phyloP scores from a whole-genome alignment of 2,113 vertebrate genomes.

The Urocitellus parryii region DNA sequence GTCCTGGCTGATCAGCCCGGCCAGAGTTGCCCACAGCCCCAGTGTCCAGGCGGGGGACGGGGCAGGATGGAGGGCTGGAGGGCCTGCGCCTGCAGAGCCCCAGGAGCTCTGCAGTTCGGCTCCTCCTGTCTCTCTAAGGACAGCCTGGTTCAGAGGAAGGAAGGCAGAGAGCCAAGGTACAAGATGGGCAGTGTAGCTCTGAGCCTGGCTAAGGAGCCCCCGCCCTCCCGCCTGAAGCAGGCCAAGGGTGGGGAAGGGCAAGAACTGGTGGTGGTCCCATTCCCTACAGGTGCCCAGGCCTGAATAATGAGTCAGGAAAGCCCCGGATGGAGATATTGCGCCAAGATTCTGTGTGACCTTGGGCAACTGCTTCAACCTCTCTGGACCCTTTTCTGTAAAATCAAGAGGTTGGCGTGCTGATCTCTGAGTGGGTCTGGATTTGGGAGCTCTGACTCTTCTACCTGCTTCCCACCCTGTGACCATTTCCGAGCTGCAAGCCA shows the following conservation, averaged over 20 bases:
- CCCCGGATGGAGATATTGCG: fast-evolving
- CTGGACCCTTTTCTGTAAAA: background rate
- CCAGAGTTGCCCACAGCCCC: background rate
- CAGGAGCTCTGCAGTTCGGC: background rate
- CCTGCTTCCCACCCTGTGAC: too few relatives aligned
- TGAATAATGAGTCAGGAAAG: background rate
- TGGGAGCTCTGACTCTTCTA: fast-evolving
- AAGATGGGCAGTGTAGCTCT: background rate
- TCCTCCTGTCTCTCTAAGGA: background rate
- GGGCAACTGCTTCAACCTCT: background rate
- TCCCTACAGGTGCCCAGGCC: background rate
- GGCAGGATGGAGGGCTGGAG: background rate
- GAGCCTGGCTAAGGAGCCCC: background rate
- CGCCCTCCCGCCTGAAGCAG: background rate
- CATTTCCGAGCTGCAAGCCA: background rate
- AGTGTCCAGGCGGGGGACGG: slow-evolving; percentile 36
- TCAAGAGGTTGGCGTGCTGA: background rate
- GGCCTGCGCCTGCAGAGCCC: too few relatives aligned
- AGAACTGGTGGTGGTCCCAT: background rate
- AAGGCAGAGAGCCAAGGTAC: background rate
- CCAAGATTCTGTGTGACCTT: background rate
- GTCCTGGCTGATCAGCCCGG: background rate
- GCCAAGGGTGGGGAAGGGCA: background rate
- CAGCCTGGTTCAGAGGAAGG: background rate
- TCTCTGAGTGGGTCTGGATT: background rate